Percentiles rank a stretch among this genome's conserved stretches.
phyloP scores from a whole-genome alignment of 92 coral and sea anemone genomes.

The Pocillopora grandis region DNA sequence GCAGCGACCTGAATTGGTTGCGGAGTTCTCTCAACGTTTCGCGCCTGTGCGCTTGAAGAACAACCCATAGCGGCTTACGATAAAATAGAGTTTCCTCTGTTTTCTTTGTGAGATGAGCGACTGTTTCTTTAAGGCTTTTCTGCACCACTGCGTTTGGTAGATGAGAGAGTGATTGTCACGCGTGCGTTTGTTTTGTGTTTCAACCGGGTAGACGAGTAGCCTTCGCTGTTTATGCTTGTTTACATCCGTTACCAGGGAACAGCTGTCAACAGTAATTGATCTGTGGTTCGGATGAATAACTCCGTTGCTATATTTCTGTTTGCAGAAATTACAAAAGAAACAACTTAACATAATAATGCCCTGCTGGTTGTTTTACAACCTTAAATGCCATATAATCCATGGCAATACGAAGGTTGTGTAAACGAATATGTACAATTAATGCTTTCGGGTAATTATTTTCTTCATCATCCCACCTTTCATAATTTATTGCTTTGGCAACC shows the following conservation, averaged over 20 bases:
- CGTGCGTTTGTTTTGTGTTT: conserved; percentile 19
- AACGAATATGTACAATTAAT: background rate
- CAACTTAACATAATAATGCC: conserved; percentile 15
- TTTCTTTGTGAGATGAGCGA: background rate
- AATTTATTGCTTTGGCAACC: conserved; percentile 18
- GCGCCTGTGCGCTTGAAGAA: conserved; percentile 71
- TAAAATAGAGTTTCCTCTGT: background rate
- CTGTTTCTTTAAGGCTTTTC: background rate
- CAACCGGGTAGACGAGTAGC: conserved; percentile 16
- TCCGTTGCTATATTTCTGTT: conserved; percentile 17
- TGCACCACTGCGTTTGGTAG: conserved; percentile 14
- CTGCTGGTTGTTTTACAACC: conserved; percentile 7
- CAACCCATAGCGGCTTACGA: conserved; percentile 67
- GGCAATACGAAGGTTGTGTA: background rate
- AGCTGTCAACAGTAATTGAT: conserved; percentile 48
- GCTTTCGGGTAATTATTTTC: background rate
- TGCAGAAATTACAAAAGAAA: conserved; percentile 18
- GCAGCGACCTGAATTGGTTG: conserved; percentile 11
- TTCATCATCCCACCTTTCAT: background rate
- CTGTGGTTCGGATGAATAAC: conserved; percentile 35
- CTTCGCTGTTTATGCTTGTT: conserved; percentile 68
- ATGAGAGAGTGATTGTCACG: conserved; percentile 39
- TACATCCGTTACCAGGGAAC: conserved; percentile 68
- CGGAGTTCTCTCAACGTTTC: conserved; percentile 32
- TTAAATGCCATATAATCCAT: conserved; percentile 1